These are phyloP conservation scores for Brachypodius melanocephalos DNA, from an alignment of 2,113 vertebrate genomes.

Conservation along the genomic window DNA sequence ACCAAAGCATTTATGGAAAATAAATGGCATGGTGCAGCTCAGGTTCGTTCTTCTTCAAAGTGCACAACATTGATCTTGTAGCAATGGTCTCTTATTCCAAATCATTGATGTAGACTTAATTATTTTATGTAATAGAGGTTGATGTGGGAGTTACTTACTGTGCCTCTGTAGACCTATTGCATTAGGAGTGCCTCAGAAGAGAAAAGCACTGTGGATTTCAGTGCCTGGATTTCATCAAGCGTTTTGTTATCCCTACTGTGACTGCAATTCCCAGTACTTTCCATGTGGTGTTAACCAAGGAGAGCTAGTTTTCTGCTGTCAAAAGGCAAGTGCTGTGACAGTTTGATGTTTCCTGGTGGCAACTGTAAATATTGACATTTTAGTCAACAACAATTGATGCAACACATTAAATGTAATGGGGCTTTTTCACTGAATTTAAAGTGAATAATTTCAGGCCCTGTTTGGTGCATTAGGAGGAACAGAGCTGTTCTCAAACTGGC, in stretches of 20 bases:
- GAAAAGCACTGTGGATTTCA: constrained; percentile 12
- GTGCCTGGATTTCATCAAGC: constrained; percentile 32
- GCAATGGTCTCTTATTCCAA: constrained; percentile 39
- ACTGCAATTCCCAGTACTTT: constrained; percentile 18
- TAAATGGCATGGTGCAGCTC: constrained; percentile 56
- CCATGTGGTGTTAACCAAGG: neutral
- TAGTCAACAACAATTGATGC: neutral
- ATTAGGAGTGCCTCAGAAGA: constrained; percentile 10
- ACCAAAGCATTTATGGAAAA: constrained; percentile 59
- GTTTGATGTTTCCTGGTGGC: constrained; percentile 1
- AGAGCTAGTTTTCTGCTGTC: neutral
- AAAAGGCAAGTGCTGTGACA: neutral
- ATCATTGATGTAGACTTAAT: constrained; percentile 57
- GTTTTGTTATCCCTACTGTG: neutral
- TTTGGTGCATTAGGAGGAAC: neutral
- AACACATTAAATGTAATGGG: constrained; percentile 11
- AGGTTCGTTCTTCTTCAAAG: constrained; percentile 56
- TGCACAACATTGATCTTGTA: constrained; percentile 2
- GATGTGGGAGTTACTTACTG: neutral
- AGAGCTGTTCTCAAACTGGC: neutral
- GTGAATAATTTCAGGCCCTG: constrained; percentile 20
- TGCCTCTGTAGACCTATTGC: neutral
- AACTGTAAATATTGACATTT: constrained; percentile 57
- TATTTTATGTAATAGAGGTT: constrained; percentile 31
- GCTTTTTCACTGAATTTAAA: constrained; percentile 17